These are phyloP conservation scores for Uropsilus gracilis DNA, from an alignment of 2,113 vertebrate genomes.

Conservation along the genomic window DNA sequence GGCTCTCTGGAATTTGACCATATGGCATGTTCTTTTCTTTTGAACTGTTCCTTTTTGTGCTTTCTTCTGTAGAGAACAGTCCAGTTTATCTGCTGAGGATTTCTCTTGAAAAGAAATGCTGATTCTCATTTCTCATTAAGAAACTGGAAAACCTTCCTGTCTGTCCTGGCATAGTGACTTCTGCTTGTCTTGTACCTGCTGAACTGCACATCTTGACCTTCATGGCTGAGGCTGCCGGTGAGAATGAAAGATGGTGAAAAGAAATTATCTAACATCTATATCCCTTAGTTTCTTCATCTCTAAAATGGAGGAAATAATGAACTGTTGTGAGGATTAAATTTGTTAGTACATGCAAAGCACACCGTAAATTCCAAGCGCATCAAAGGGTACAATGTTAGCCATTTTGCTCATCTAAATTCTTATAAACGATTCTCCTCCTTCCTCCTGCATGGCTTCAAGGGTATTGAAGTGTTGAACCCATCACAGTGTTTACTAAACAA, in stretches of 20 bases:
- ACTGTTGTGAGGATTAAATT: background rate
- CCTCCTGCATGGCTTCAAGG: background rate
- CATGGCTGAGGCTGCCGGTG: no score
- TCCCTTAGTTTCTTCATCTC: background rate
- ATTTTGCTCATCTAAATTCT: background rate
- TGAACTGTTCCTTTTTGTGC: conserved; percentile 99
- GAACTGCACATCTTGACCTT: no score
- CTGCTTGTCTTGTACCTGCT: no score
- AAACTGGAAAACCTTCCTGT: conserved; percentile 99
- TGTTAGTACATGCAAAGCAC: background rate
- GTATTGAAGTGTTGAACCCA: background rate
- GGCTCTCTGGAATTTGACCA: conserved; percentile 97
- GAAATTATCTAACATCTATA: background rate
- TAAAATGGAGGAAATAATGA: background rate
- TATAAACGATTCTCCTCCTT: background rate
- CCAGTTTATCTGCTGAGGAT: conserved; percentile 99
- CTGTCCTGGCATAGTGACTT: no score
- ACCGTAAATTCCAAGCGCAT: background rate
- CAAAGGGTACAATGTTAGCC: background rate
- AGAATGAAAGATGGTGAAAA: no score
- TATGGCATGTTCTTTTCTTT: conserved; percentile 96
- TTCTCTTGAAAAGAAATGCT: conserved; percentile 98
- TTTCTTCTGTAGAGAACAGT: conserved; percentile 98
- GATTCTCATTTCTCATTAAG: conserved; percentile 98
- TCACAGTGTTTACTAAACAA: background rate